phyloP scores from a whole-genome alignment of 2,797 vertebrate genomes.

The Alcedo atthis region DNA sequence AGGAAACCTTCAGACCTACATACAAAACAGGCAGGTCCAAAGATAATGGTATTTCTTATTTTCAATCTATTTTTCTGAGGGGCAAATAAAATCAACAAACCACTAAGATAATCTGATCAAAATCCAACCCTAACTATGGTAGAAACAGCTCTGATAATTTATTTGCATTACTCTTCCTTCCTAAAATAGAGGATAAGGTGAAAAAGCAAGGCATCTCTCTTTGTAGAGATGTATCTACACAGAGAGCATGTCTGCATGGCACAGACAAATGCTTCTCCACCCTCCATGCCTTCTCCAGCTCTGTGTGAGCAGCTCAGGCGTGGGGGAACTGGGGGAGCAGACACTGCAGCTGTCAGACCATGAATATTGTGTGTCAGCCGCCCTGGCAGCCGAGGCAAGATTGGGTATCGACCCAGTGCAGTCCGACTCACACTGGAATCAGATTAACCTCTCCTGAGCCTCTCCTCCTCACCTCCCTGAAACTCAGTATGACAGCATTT shows the following conservation, averaged over 20 bases:
- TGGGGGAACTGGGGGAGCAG: neutral
- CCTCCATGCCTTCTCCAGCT: neutral
- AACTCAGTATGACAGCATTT: neutral
- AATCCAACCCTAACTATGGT: neutral
- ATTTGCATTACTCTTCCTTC: neutral
- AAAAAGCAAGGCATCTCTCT: fast-evolving
- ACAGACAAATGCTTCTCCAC: neutral
- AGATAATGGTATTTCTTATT: fast-evolving
- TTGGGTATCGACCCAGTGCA: neutral
- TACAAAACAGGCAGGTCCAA: fast-evolving
- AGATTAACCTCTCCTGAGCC: neutral
- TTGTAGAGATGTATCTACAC: fast-evolving
- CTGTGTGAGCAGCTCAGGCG: neutral
- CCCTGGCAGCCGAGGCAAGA: neutral
- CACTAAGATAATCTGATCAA: neutral
- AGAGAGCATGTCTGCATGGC: fast-evolving
- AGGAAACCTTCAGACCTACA: neutral
- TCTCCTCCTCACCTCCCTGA: neutral
- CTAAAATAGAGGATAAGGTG: fast-evolving
- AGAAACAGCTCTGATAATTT: fast-evolving
- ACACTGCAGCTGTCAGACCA: neutral
- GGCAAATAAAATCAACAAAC: neutral
- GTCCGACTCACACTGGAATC: neutral
- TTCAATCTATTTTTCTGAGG: neutral
- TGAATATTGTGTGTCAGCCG: slow-evolving; percentile 28